Evolutionary conservation across 2,888 invertebrate species (phyloP).

Genomic region (Trilocha varians): DNA sequence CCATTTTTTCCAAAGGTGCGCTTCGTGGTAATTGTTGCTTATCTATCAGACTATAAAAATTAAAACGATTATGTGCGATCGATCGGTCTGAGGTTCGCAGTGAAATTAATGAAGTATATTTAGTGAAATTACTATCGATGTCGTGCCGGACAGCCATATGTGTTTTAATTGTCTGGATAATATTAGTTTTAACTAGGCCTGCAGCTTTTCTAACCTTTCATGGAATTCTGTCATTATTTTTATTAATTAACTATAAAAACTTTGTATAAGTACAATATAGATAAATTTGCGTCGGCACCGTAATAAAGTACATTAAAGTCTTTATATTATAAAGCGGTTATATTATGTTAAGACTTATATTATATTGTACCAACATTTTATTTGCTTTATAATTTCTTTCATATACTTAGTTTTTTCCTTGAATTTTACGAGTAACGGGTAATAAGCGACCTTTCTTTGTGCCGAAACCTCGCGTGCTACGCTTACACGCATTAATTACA

Average conservation of each 20-base stretch:
- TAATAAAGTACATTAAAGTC: not conserved
- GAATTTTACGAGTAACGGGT: conserved; percentile 9
- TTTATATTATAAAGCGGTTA: not conserved
- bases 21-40: too few species aligned
- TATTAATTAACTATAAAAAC: not conserved
- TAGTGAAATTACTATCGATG: not conserved
- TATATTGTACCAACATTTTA: not conserved
- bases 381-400: not conserved
- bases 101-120: too few species aligned
- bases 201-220: not conserved
- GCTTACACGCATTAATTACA: conserved; percentile 21
- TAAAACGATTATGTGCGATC: too few species aligned
- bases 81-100: not conserved
- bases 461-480: conserved; percentile 27
- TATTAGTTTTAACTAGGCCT: not conserved
- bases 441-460: conserved; percentile 9
- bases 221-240: not conserved
- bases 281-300: not conserved
- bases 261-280: not conserved
- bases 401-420: not conserved
- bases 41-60: too few species aligned
- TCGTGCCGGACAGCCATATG: not conserved
- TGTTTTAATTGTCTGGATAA: not conserved
- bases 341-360: not conserved
- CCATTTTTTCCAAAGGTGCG: too few species aligned